These are phyloP conservation scores for Sinocyclocheilus rhinocerous DNA, from an alignment of 2,113 vertebrate genomes.

Conservation along the genomic window DNA sequence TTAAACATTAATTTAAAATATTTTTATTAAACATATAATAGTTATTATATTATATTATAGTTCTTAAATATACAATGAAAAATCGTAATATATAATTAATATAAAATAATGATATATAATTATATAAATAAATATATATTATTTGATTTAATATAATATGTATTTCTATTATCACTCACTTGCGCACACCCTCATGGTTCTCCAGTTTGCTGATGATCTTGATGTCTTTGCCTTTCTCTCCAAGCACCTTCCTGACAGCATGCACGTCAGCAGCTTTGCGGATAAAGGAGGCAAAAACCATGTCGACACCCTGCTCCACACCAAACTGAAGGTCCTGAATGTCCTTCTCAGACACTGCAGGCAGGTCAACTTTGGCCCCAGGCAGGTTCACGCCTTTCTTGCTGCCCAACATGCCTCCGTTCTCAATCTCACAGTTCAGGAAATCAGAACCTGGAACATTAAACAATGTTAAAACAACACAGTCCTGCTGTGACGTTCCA, in stretches of 20 bases:
- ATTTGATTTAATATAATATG: background rate
- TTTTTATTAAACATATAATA: no score
- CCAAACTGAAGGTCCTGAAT: conserved; percentile 93
- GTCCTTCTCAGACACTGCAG: conserved; percentile 92
- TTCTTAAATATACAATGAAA: conserved; percentile 72
- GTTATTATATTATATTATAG: conserved; percentile 74
- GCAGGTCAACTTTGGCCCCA: conserved; percentile 90
- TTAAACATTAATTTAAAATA: no score
- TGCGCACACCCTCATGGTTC: conserved; percentile 96
- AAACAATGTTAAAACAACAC: background rate
- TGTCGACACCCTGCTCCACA: conserved; percentile 93
- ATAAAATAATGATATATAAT: background rate
- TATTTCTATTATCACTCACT: conserved; percentile 69
- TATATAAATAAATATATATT: background rate
- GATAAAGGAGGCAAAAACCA: conserved; percentile 98
- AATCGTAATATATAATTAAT: conserved; percentile 69
- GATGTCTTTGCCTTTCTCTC: conserved; percentile 95
- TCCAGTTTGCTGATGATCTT: conserved; percentile 99
- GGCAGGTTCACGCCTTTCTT: conserved; percentile 98
- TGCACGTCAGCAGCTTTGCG: conserved; percentile 93
- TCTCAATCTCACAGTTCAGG: conserved; percentile 86
- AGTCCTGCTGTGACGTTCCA: background rate
- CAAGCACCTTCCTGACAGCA: conserved; percentile 88
- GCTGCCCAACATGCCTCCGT: conserved; percentile 89
- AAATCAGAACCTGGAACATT: conserved; percentile 79